Conservation (phyloP, 1,140 invertebrate species). For the Drosophila albomicans region DNA sequence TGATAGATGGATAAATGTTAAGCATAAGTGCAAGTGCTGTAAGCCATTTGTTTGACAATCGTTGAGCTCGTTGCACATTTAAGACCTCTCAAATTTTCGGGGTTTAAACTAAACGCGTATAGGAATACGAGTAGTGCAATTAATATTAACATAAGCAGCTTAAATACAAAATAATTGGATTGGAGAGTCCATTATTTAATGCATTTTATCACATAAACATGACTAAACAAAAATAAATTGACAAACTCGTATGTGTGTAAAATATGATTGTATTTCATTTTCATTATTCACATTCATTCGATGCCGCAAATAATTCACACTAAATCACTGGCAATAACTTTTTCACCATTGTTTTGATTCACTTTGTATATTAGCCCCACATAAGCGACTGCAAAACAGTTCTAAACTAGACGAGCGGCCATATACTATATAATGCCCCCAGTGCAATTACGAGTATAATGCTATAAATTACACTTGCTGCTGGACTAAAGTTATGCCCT, state of each 20-base stretch:
- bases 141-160: conserved; percentile 9
- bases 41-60: conserved; percentile 24
- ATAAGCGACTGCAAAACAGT: conserved; percentile 34
- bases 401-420: conserved; percentile 51
- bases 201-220: conserved; percentile 7
- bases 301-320: conserved; percentile 41
- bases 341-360: conserved; percentile 51
- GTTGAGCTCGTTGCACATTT: conserved; percentile 9
- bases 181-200: conserved; percentile 9
- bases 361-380: conserved; percentile 31
- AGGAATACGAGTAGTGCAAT: not conserved
- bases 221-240: conserved; percentile 12
- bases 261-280: conserved; percentile 29
- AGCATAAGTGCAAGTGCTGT: conserved; percentile 6
- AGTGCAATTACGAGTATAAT: conserved; percentile 26
- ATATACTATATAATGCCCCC: conserved; percentile 52
- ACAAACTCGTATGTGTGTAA: not conserved
- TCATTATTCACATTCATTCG: conserved; percentile 25
- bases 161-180: conserved; percentile 8
- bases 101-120: not conserved
- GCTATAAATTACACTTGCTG: conserved; percentile 70
- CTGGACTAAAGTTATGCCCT: conserved; percentile 69
- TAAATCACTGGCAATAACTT: conserved; percentile 41
- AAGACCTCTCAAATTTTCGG: not conserved
- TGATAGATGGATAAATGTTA: conserved; percentile 42